phyloP scores from a whole-genome alignment of 2,113 vertebrate genomes.

The Haemorhous mexicanus region DNA sequence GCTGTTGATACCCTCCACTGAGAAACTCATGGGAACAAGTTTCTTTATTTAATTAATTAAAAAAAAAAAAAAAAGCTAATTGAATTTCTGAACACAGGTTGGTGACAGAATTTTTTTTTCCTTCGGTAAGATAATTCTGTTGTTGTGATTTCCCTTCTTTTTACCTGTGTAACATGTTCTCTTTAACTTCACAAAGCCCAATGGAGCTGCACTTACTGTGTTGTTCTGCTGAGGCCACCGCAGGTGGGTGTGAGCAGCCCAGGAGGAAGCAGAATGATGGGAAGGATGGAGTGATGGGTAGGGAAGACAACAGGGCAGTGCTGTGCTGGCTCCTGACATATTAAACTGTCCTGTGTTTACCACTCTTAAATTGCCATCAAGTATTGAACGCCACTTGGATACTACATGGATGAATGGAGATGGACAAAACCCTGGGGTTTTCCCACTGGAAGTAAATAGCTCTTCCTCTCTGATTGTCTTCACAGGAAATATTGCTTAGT shows the following conservation, averaged over 20 bases:
- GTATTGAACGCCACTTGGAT: neutral
- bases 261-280: neutral
- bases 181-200: neutral
- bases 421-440: neutral
- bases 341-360: neutral
- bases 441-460: neutral
- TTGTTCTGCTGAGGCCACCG: neutral
- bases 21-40: neutral
- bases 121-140: neutral
- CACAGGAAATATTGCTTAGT: neutral
- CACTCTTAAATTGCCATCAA: neutral
- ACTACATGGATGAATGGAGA: neutral
- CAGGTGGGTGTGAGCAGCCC: neutral
- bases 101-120: neutral
- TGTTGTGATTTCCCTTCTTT: neutral
- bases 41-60: neutral
- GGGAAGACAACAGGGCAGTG: neutral
- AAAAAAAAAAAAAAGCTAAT: neutral
- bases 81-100: neutral
- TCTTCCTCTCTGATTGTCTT: neutral
- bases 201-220: neutral
- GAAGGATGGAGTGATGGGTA: neutral
- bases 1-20: neutral
- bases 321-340: neutral
- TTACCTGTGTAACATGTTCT: accelerated